phyloP scores from a whole-genome alignment of 2,888 invertebrate genomes.

The Amphimallon solstitiale region DNA sequence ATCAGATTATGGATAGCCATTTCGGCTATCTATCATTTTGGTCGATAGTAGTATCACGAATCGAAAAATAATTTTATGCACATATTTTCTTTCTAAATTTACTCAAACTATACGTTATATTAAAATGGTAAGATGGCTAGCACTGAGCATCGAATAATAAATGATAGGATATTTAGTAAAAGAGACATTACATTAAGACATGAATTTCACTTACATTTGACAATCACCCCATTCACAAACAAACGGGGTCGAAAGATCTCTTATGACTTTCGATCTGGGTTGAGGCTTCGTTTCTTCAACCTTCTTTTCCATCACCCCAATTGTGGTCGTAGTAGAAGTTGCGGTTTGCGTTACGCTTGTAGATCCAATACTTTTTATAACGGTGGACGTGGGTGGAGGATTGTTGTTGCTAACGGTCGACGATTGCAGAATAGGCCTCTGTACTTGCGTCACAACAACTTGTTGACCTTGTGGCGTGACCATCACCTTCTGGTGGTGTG shows the following conservation, averaged over 20 bases:
- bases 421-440: constrained; percentile 66
- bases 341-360: constrained; percentile 47
- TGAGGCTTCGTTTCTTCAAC: constrained; percentile 46
- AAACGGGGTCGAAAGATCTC: constrained; percentile 66
- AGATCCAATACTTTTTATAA: constrained; percentile 52
- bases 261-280: constrained; percentile 57
- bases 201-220: constrained; percentile 67
- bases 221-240: constrained; percentile 97
- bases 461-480: constrained; percentile 76
- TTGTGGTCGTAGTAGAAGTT: constrained; percentile 47
- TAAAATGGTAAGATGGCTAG: no score
- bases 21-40: no score
- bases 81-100: no score
- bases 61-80: no score
- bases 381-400: constrained; percentile 59
- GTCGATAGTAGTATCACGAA: no score
- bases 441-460: constrained; percentile 72
- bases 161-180: no score
- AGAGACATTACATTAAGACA: no score
- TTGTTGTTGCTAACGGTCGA: constrained; percentile 64
- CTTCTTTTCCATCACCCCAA: constrained; percentile 49
- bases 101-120: no score
- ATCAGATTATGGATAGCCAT: no score
- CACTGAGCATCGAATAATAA: no score
- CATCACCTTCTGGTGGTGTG: constrained; percentile 69